Conservation (phyloP, 2,797 vertebrate genomes). For the Pangasius krempfi region DNA sequence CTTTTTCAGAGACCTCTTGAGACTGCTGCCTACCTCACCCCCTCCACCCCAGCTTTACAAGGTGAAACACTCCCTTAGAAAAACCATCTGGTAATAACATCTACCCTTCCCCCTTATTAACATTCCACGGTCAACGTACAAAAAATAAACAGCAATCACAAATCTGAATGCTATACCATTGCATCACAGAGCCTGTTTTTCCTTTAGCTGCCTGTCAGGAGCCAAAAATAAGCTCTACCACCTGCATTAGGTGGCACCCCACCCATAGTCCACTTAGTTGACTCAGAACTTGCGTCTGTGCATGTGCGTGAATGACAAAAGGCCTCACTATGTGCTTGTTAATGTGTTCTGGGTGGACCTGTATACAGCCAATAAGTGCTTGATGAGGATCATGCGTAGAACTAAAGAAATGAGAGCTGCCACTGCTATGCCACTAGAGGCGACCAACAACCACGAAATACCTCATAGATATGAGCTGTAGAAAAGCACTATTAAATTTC, state of each 20-base stretch:
- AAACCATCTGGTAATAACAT: conserved; percentile 75
- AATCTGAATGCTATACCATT: conserved; percentile 69
- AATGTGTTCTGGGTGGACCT: conserved; percentile 56
- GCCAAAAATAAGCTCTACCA: conserved; percentile 71
- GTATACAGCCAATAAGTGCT: conserved; percentile 47
- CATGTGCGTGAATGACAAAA: conserved; percentile 46
- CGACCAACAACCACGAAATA: conserved; percentile 35
- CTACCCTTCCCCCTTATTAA: conserved; percentile 52
- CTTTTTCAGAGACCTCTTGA: conserved; percentile 60
- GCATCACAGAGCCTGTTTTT: conserved; percentile 68
- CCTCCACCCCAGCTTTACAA: conserved; percentile 76
- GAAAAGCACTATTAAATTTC: neutral
- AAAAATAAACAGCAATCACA: conserved; percentile 73
- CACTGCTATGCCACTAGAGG: conserved; percentile 50
- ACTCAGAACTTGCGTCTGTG: conserved; percentile 46
- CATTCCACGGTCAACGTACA: conserved; percentile 68
- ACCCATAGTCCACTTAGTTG: conserved; percentile 61
- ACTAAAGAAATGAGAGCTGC: conserved; percentile 22
- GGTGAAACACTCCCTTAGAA: conserved; percentile 77
- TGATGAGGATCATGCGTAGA: conserved; percentile 26
- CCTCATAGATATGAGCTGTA: conserved; percentile 22
- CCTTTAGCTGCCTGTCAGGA: conserved; percentile 64
- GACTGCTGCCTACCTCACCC: conserved; percentile 63
- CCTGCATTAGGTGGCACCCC: conserved; percentile 63
- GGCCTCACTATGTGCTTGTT: conserved; percentile 49